These are phyloP conservation scores for Chascanopsetta lugubris DNA, from an alignment of 2,113 vertebrate genomes.

Conservation along the genomic window DNA sequence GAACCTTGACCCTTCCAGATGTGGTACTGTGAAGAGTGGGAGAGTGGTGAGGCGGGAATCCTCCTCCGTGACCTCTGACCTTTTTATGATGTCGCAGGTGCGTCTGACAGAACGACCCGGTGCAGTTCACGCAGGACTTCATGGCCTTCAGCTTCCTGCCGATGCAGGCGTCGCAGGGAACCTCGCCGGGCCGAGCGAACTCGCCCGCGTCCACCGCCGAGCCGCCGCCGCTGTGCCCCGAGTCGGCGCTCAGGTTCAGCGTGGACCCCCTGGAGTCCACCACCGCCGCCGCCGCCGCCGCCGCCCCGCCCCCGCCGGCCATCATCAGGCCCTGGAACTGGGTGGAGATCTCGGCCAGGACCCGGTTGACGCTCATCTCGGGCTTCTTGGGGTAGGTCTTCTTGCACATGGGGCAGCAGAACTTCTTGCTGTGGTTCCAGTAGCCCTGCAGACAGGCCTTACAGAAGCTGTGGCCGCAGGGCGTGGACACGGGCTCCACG, in stretches of 20 bases:
- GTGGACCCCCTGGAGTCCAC: constrained; percentile 24
- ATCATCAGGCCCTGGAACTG: constrained; percentile 65
- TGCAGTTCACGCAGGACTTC: constrained; percentile 84
- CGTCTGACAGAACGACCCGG: constrained; percentile 81
- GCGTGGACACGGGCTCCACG: constrained; percentile 85
- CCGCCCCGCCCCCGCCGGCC: background rate
- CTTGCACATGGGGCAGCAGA: constrained; percentile 88
- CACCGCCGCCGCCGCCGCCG: background rate
- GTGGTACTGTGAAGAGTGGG: no score
- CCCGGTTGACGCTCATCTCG: constrained; percentile 84
- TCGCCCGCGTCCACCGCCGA: constrained; percentile 17
- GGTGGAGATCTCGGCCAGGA: constrained; percentile 82
- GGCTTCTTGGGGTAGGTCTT: constrained; percentile 71
- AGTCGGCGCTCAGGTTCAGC: constrained; percentile 17
- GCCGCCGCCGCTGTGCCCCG: background rate
- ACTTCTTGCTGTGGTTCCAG: constrained; percentile 78
- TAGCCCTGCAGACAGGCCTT: constrained; percentile 83
- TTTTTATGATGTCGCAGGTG: constrained; percentile 82
- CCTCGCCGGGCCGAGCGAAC: constrained; percentile 74
- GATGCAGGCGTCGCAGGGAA: constrained; percentile 84
- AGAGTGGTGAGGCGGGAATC: no score
- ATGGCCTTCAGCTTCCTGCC: constrained; percentile 80
- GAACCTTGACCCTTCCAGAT: no score
- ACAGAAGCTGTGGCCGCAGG: constrained; percentile 95
- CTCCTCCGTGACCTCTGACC: constrained; percentile 34